These are phyloP conservation scores for Habropoda laboriosa DNA, from an alignment of 1,140 invertebrate species.

Conservation along the genomic window DNA sequence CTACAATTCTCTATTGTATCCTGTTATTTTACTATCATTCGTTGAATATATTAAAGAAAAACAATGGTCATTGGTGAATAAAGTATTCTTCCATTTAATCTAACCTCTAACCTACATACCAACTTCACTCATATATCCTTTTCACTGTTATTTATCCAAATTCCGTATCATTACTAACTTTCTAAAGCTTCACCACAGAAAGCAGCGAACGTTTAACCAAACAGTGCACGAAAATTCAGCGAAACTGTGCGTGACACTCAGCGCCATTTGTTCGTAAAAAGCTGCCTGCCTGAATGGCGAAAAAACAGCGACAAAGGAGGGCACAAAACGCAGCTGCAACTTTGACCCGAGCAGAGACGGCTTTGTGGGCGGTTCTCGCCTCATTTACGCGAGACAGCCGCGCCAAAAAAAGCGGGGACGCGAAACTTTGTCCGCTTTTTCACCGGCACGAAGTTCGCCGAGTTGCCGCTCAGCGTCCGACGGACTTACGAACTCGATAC, in stretches of 20 bases:
- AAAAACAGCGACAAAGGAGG: no score
- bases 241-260: background rate
- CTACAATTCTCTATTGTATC: no score
- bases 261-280: background rate
- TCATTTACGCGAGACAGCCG: background rate
- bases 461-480: background rate
- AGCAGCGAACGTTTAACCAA: background rate
- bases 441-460: conserved; percentile 38
- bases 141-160: no score
- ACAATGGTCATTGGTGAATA: no score
- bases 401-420: background rate
- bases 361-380: no score
- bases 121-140: no score
- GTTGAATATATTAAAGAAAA: no score
- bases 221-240: background rate
- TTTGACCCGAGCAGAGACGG: background rate
- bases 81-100: no score
- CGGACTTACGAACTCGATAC: background rate
- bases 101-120: no score
- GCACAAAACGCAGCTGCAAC: background rate
- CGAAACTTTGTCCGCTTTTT: conserved; percentile 11
- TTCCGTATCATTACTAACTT: background rate
- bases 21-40: no score
- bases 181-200: no score
- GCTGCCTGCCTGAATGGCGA: background rate